phyloP scores from a whole-genome alignment of 2,113 vertebrate genomes.

The Pterocles burchelli region DNA sequence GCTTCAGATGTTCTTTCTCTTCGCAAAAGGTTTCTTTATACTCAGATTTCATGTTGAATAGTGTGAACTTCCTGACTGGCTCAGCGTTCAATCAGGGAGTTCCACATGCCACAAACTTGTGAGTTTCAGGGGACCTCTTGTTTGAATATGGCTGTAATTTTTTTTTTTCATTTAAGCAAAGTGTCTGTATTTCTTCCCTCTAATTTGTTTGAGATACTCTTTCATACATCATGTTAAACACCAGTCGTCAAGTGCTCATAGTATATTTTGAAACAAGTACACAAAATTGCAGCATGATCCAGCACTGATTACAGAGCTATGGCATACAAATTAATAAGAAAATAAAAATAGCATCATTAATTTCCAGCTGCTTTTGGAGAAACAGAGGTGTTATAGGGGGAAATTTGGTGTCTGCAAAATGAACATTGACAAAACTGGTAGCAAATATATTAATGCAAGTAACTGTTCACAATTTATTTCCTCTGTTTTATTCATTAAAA shows the following conservation, averaged over 20 bases:
- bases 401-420: background rate
- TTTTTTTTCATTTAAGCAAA: background rate
- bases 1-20: background rate
- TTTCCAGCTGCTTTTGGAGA: slow-evolving; percentile 59
- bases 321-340: slow-evolving; percentile 56
- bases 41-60: background rate
- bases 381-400: slow-evolving; percentile 27
- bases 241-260: slow-evolving; percentile 36
- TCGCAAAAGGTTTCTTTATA: background rate
- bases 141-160: background rate
- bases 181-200: slow-evolving; percentile 6
- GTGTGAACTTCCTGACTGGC: background rate
- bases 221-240: slow-evolving; percentile 34
- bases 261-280: slow-evolving; percentile 50
- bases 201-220: slow-evolving; percentile 58
- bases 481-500: background rate
- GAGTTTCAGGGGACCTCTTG: background rate
- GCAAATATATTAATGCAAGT: background rate
- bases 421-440: background rate
- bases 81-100: background rate
- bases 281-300: slow-evolving; percentile 46
- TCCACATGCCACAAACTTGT: background rate
- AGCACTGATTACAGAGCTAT: slow-evolving; percentile 54
- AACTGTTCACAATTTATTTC: background rate
- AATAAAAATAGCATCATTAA: slow-evolving; percentile 56